A percentile compares a stretch with the other conserved stretches of the same genome.
These are phyloP conservation scores for Diceros bicornis DNA, from an alignment of 2,797 vertebrate species.

Conservation along the genomic window DNA sequence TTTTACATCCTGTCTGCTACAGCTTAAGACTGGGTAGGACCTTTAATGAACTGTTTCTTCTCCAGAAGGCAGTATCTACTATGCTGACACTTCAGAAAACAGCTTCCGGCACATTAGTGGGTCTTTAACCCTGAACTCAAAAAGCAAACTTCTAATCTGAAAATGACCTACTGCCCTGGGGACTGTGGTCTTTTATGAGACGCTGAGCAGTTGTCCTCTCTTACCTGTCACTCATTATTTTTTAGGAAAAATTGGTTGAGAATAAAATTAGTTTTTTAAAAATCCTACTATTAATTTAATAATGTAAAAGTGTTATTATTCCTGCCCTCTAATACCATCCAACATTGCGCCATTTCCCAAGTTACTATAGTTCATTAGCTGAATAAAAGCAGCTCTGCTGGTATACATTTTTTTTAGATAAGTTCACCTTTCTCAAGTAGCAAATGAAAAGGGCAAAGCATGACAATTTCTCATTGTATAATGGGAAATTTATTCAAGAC, in stretches of 20 bases:
- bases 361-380: slow-evolving; percentile 84
- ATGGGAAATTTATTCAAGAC: slow-evolving; percentile 86
- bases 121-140: slow-evolving; percentile 52
- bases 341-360: slow-evolving; percentile 67
- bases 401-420: slow-evolving; percentile 79
- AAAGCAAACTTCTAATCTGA: slow-evolving; percentile 40
- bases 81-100: background rate
- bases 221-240: slow-evolving; percentile 21
- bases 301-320: slow-evolving; percentile 66
- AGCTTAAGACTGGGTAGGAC: background rate
- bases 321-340: slow-evolving; percentile 50
- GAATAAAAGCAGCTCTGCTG: slow-evolving; percentile 68
- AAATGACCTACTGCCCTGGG: background rate
- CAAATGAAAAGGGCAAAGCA: slow-evolving; percentile 86
- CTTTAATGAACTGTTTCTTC: slow-evolving; percentile 56
- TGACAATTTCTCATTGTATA: slow-evolving; percentile 87
- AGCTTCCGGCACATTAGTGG: accelerated
- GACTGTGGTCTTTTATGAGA: background rate
- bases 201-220: background rate
- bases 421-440: slow-evolving; percentile 85
- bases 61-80: slow-evolving; percentile 49
- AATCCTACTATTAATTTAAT: slow-evolving; percentile 73
- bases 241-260: slow-evolving; percentile 7
- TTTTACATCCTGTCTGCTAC: background rate
- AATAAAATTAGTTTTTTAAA: slow-evolving; percentile 62